Evolutionary conservation across 2,113 vertebrate species (phyloP), one percentile per base, ranked within the genome.

Genomic region (Platysteira castanea): DNA sequence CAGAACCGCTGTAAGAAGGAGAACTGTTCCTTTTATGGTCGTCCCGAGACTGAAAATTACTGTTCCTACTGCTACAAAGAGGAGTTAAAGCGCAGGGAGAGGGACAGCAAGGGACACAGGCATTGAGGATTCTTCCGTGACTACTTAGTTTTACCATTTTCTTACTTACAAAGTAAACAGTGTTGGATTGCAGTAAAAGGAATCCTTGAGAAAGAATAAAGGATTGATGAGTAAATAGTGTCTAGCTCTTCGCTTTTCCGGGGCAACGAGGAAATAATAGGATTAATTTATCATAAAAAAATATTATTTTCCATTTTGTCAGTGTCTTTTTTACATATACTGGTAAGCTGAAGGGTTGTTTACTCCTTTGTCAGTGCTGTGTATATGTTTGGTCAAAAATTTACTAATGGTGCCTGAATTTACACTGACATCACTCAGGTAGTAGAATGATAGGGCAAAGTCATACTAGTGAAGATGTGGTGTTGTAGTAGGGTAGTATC

Each of bases 11-110:
- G 99, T 96, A 99, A 98, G 98, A 99, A 98, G 95, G 99, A 99
- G 94, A 99, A 99, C 98, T 99, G 99, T 95, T 99, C 99, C 94
- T 99, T 99, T 97, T 99, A 99, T 47, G 99, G 99, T 28, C 98
- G 99, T 84, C 98, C 99, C 0, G 99, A 99, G 98, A 99, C 99
- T 52, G 99, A 99, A 93, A 99, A 99, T 98, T 99, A 98, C 97
- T 99, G 99, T 95, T 99, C 99, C 54, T 99, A 99, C 98, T 99
- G 99, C 98, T 99, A 99, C 98, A 99, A 98, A 89, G 99, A 99
- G 97, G 99, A 99, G 98, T 93, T 99, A 76, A 99, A 99, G 91
- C 99, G 99, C 96, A 99, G 99, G 97, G 99, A 99, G 97, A 98
- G 98, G 68, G 98, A 99, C 95, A 97, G 95, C 93, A 99, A 98